Base-by-base conservation (phyloP, 2,797 vertebrate species). In the Hippoglossus hippoglossus region DNA sequence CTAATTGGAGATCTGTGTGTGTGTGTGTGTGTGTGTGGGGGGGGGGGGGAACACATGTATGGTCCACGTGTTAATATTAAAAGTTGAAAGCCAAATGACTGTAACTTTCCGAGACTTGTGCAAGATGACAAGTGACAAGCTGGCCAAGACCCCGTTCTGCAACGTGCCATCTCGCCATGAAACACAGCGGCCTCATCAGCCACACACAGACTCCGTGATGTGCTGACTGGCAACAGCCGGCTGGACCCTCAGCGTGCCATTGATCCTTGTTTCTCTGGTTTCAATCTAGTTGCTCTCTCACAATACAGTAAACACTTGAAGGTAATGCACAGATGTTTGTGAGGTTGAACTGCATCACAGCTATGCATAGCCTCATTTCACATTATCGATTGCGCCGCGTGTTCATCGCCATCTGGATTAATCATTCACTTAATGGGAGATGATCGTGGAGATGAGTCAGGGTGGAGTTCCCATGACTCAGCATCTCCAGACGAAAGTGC, bases 191-290 rank as follows among this genome's bases (percentile, higher is more conserved):
- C 59, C 60, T 51, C 64, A 47, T 51, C 61, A 47, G 71, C 52
- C 56, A 39, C 67, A 68, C 53, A 71, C 63, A 75, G 52, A 24
- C 44, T 25, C 49, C 1, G 11, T 61, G 66, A 80, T 60, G 59
- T 56, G 19, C 65, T 55, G 73, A 71, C 67, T 81, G 74, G 66
- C 70, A 74, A 47, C 28, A 41, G 54, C 55, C 13, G 21, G 26
- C 21, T 67, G 75, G 57, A 77, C 72, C 72, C 59, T 19, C 19
- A 6, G 54, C 44, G 53, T 54, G 41, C 59, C 58, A 76, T 50
- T 63, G 63, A 90, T 88, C 67, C 65, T 80, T 3, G 63, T 64
- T 41, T 53, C n/a, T 75, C 44, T 57, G 71, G 62, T 78, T 74
- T 54, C 19, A 58, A 51, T 72, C 70, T 68, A 64, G 63, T 54